These are phyloP conservation scores for Danaus melanippus DNA, from an alignment of 1,140 invertebrate species.

Conservation along the genomic window DNA sequence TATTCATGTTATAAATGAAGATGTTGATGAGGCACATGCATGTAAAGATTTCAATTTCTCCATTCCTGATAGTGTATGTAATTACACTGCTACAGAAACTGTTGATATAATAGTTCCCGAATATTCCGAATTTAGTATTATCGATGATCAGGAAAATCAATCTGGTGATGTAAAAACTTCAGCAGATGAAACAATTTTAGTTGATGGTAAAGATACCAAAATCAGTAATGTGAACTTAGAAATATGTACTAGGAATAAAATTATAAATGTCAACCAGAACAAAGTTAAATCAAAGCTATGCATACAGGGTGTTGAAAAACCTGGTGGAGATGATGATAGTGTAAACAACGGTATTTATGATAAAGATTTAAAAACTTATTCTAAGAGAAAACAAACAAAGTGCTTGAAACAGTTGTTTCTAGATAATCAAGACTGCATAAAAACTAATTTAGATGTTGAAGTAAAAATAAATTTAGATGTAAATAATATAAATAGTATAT, in stretches of 20 bases:
- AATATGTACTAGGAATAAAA: not conserved
- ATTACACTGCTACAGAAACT: too few relatives aligned
- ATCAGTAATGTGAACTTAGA: too few relatives aligned
- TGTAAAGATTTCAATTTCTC: too few relatives aligned
- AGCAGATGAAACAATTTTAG: too few relatives aligned
- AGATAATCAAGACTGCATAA: not conserved
- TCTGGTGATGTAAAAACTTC: too few relatives aligned
- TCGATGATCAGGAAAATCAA: too few relatives aligned
- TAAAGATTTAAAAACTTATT: constrained; percentile 23
- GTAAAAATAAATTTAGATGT: constrained; percentile 10
- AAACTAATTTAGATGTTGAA: constrained; percentile 6
- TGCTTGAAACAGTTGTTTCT: constrained; percentile 4
- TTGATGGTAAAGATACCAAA: too few relatives aligned
- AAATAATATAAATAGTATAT: constrained; percentile 10
- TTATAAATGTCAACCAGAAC: constrained; percentile 14
- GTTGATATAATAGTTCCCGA: too few relatives aligned
- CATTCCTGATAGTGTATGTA: too few relatives aligned
- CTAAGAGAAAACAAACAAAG: constrained; percentile 18
- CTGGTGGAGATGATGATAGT: constrained; percentile 40
- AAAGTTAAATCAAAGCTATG: constrained; percentile 40
- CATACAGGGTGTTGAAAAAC: constrained; percentile 65
- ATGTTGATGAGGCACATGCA: too few relatives aligned
- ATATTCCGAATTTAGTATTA: too few relatives aligned
- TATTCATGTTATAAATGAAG: too few relatives aligned
- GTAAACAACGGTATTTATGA: constrained; percentile 11